Evolutionary conservation across 1,140 invertebrate species (phyloP).

Genomic region (Diabrotica virgifera): DNA sequence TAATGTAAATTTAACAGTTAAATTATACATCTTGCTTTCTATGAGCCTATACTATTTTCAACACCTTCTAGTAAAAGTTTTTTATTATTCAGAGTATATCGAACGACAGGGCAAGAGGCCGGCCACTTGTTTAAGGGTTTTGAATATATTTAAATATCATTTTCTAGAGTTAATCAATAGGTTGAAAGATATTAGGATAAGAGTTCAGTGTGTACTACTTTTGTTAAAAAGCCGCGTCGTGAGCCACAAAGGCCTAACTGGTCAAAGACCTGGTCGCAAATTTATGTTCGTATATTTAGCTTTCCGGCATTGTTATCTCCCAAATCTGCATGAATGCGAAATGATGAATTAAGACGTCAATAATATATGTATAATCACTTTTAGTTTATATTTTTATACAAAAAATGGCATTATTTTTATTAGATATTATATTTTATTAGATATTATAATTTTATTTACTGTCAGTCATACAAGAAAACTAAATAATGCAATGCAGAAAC

Average conservation of each 20-base stretch:
- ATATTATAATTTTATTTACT: no score
- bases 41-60: not conserved
- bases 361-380: no score
- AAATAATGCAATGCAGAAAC: no score
- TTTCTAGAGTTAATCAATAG: constrained; percentile 3
- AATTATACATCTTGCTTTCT: not conserved
- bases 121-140: not conserved
- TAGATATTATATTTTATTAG: no score
- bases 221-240: no score
- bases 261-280: not conserved
- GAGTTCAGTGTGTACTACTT: no score
- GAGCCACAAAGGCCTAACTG: not conserved
- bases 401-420: no score
- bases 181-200: not conserved
- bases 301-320: no score
- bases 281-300: not conserved
- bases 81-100: constrained; percentile 22
- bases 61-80: constrained; percentile 17
- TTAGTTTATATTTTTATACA: no score
- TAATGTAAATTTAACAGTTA: not conserved
- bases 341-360: no score
- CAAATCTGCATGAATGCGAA: no score
- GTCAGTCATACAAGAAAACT: no score
- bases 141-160: not conserved
- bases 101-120: constrained; percentile 16